Evolutionary conservation across 2,113 vertebrate genomes (phyloP), one percentile per base, ranked within the genome.

Genomic region (Crotophaga sulcirostris): DNA sequence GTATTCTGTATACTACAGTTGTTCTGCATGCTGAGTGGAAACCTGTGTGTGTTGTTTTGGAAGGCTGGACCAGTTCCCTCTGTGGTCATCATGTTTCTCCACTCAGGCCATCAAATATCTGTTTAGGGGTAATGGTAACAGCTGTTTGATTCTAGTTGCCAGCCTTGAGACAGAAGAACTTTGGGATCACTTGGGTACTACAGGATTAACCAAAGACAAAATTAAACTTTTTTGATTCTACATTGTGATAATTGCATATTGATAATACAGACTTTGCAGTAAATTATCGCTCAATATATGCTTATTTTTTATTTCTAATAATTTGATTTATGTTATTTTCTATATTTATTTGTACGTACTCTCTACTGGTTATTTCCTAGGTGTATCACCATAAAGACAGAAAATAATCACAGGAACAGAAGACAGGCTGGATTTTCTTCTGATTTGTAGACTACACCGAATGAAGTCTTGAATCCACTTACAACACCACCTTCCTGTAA

Each of bases 351-450:
- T 85, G 29, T 90, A 44, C 28, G 88, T 76, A 87, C 5, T 87
- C 14, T 92, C 6, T 86, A 34, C 66, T 84, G 31, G 1, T 93
- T 94, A 24, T 96, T 97, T 97, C 89, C 74, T 96, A 97, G 97
- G 95, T 83, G 52, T 90, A 58, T 77, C 76, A 90, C n/a, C 54
- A 88, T 51, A 26, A 83, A 91, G 58, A n/a, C 54, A 89, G 60
- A 87, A 95, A 87, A 86, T 60, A 77, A 51, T 91, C 52, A 33
- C 55, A 86, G 68, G n/a, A 89, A 80, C 31, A 94, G 93, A 91
- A 44, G 83, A 66, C 38, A 16, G 33, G 87, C 77, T 96, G 97
- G 96, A 96, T 97, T 96, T 95, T 94, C 95, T 86, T 96, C 88
- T 5, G 7, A 20, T 42, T 47, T 52, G 42, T 54, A 88, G 64